A percentile compares a stretch with the other conserved stretches of the same genome.
phyloP scores from a whole-genome alignment of 2,888 invertebrate species.

The Cosmorhoe ocellata region DNA sequence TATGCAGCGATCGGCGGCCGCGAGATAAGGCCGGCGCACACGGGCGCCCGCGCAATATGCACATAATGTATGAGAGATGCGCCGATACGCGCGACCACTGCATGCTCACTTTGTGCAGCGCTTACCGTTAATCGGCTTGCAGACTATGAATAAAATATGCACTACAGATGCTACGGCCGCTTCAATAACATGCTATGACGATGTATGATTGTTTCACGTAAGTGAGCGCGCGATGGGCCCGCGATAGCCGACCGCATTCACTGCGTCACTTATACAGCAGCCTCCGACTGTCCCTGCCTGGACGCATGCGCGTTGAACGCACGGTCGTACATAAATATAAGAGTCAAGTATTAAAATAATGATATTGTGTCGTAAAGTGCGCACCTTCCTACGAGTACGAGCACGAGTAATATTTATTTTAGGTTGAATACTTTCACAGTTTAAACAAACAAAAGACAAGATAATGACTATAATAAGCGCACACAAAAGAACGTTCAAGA shows the following conservation, averaged over 20 bases:
- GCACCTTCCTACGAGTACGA: conserved; percentile 10
- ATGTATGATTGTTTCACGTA: conserved; percentile 17
- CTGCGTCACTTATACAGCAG: conserved; percentile 1
- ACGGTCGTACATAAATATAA: background rate
- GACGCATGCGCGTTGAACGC: background rate
- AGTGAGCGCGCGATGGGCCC: conserved; percentile 17
- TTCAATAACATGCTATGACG: conserved; percentile 20
- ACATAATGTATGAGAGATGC: conserved; percentile 40
- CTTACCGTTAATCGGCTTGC: conserved; percentile 23
- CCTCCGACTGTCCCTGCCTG: background rate
- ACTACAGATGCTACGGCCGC: conserved; percentile 11
- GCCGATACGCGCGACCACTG: conserved; percentile 28
- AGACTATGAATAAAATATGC: conserved; percentile 20
- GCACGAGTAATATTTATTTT: too few relatives aligned
- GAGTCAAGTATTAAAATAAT: conserved; percentile 1
- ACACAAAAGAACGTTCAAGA: conserved; percentile 9
- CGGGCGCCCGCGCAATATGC: conserved; percentile 32
- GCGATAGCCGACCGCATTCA: conserved; percentile 14
- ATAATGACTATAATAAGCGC: conserved; percentile 17
- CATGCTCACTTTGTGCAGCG: conserved; percentile 13
- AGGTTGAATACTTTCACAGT: conserved; percentile 1
- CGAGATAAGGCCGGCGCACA: conserved; percentile 31
- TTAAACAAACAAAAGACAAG: conserved; percentile 14
- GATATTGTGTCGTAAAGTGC: conserved; percentile 2
- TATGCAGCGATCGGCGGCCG: conserved; percentile 25